phyloP scores from a whole-genome alignment of 2,113 vertebrate species.

The Thamnaconus septentrionalis region DNA sequence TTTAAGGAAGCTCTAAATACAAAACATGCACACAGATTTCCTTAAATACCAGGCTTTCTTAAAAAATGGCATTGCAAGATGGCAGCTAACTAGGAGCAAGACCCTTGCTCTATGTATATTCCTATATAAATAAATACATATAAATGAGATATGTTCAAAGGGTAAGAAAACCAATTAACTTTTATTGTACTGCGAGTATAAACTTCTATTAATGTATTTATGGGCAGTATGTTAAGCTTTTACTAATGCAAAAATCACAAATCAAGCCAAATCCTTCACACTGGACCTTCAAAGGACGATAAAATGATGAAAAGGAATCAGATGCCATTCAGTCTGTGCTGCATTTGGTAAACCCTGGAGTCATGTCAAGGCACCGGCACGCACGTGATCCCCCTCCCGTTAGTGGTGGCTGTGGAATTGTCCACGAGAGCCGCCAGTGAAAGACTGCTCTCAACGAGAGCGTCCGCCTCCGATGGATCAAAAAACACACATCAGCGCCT shows the following conservation, averaged over 20 bases:
- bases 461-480: conserved; percentile 18
- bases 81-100: too few species aligned
- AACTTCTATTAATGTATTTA: too few species aligned
- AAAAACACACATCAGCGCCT: conserved; percentile 6
- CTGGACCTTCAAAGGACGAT: too few species aligned
- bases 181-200: too few species aligned
- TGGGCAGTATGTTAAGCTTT: too few species aligned
- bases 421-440: too few species aligned
- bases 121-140: conserved; percentile 2
- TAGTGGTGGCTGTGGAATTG: too few species aligned
- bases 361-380: conserved; percentile 1
- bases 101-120: too few species aligned
- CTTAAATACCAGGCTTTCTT: too few species aligned
- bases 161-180: conserved; percentile 1
- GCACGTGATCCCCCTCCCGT: background rate
- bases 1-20: background rate
- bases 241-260: too few species aligned
- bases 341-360: conserved; percentile 12
- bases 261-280: too few species aligned
- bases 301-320: conserved; percentile 7
- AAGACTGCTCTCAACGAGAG: background rate
- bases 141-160: conserved; percentile 12
- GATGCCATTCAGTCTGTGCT: conserved; percentile 13
- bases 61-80: too few species aligned
- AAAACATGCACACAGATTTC: background rate